These are phyloP conservation scores for Diuraphis noxia DNA, from an alignment of 1,140 invertebrate genomes.

Conservation along the genomic window DNA sequence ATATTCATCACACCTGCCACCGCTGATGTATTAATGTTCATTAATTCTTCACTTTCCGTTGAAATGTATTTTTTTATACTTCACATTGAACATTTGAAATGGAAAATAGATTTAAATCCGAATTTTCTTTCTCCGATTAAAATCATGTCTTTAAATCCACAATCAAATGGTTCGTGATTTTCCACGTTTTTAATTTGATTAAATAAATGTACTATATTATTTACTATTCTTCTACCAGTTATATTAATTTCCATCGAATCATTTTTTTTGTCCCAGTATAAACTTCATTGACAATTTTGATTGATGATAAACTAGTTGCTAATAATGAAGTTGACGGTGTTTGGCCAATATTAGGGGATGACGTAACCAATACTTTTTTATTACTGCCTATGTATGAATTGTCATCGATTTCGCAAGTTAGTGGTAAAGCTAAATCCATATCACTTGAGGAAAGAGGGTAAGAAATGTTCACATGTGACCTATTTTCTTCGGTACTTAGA, in stretches of 20 bases:
- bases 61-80: not conserved
- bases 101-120: not conserved
- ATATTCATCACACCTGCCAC: not conserved
- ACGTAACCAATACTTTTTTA: not conserved
- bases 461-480: not conserved
- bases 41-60: not conserved
- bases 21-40: constrained; percentile 10
- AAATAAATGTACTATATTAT: not conserved
- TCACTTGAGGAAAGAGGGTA: not conserved
- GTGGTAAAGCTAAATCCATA: not conserved
- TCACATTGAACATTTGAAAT: not conserved
- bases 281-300: not conserved
- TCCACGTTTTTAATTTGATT: not conserved
- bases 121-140: not conserved
- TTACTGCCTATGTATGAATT: not conserved
- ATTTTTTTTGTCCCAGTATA: not conserved
- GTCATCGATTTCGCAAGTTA: not conserved
- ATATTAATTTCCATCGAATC: not conserved
- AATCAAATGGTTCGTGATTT: no score
- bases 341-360: not conserved
- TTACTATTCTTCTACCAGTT: not conserved
- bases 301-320: not conserved
- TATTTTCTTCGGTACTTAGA: not conserved
- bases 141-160: no score
- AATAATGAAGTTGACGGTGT: not conserved